Evolutionary conservation across 1,140 invertebrate species (phyloP).

Genomic region (Bombus difficillimus): DNA sequence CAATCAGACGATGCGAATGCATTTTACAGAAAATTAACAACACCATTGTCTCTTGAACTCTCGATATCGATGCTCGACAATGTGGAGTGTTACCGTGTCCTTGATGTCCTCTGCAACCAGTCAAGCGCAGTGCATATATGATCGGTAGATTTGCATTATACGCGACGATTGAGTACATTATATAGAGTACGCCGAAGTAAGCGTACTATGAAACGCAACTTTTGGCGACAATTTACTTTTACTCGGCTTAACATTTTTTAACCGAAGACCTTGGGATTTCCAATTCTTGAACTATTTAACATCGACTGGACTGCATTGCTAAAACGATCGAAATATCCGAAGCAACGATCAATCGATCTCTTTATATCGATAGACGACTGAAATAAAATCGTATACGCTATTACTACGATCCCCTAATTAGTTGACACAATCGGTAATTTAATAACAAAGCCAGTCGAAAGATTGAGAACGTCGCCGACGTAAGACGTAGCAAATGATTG

Average conservation of each 20-base stretch:
- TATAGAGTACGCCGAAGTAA: constrained; percentile 22
- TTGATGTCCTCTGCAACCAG: constrained; percentile 48
- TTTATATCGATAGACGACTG: too few species aligned
- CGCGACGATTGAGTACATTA: constrained; percentile 53
- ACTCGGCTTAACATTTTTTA: neutral
- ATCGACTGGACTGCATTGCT: neutral
- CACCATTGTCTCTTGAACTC: constrained; percentile 43
- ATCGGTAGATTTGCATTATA: constrained; percentile 48
- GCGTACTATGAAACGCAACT: neutral
- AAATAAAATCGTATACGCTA: too few species aligned
- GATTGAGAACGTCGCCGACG: neutral
- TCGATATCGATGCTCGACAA: constrained; percentile 41
- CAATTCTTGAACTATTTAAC: too few species aligned
- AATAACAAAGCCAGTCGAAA: neutral
- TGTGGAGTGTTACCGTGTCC: constrained; percentile 52
- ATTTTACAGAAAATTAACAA: constrained; percentile 50
- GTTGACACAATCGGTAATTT: neutral
- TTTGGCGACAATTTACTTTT: neutral
- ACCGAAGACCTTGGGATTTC: neutral
- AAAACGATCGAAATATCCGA: too few species aligned
- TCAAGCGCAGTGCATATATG: constrained; percentile 35
- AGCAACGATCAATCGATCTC: too few species aligned
- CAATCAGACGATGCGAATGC: too few species aligned
- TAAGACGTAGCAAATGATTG: neutral
- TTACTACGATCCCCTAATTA: too few species aligned